Percentiles rank a stretch among this genome's conserved stretches.
Evolutionary conservation across 2,113 vertebrate genomes (phyloP).

Genomic region (Scomber colias): DNA sequence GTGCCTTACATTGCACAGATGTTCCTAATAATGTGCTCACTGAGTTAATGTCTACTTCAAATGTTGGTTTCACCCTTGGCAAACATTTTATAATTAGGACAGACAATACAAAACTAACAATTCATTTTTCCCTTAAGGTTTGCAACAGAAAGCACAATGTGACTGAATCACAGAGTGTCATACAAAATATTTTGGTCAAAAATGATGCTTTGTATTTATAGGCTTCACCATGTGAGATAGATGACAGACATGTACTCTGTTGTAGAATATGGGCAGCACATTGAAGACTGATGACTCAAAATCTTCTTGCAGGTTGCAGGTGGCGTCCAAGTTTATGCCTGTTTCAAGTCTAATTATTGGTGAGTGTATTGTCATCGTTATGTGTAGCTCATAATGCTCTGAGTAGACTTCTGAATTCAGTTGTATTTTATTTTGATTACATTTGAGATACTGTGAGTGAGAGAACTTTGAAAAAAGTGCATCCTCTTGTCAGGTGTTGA

Average conservation of each 20-base stretch:
- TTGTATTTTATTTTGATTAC: neutral
- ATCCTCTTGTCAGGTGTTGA: conserved; percentile 89
- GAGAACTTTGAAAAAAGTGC: neutral
- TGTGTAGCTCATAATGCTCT: neutral
- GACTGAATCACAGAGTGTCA: no score
- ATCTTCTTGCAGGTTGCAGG: conserved; percentile 89
- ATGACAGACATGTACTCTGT: neutral
- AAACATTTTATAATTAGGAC: no score
- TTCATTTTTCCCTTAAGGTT: no score
- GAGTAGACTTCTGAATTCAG: neutral
- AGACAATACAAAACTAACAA: no score
- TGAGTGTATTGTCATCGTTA: conserved; percentile 79
- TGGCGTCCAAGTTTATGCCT: conserved; percentile 98
- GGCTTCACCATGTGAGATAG: no score
- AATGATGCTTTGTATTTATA: neutral
- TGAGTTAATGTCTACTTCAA: no score
- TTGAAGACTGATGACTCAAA: neutral
- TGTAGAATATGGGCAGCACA: neutral
- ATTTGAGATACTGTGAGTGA: neutral
- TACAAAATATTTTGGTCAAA: no score
- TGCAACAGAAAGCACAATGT: no score
- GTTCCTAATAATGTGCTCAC: no score
- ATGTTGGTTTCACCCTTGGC: no score
- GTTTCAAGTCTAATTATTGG: conserved; percentile 97
- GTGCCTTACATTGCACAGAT: no score